Base-by-base conservation (phyloP, 2,113 vertebrate genomes). In the Oostethus manadensis region DNA sequence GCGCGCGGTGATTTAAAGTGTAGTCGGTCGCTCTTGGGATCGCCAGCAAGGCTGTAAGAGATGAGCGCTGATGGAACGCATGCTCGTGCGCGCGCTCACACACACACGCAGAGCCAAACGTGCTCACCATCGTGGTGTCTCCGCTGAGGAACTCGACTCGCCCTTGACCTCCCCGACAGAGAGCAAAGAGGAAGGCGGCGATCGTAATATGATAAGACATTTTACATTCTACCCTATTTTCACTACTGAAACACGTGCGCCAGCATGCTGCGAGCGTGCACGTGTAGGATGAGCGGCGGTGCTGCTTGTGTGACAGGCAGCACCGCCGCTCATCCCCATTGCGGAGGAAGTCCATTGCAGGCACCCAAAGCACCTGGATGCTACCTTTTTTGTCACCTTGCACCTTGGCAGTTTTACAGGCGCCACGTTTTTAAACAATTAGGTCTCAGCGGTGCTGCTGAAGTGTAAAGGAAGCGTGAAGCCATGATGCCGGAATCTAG, bases 291-390 rank as follows among this genome's bases (percentile, higher is more conserved):
- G 29, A 7, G 29, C 29, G 29, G 3, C 29, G 16, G 49, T 61
- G 61, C 75, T 75, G 65, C 54, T 66, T 51, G 76, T 74, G 67
- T 79, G 85, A 81, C 78, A 87, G 50, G 2, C 76, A 74, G 65
- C 76, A 77, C 74, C 66, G 75, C 78, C 86, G 78, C 83, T 85
- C 85, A 83, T 83, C 78, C 82, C 80, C n/a, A n/a, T n/a, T 76
- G 76, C 84, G 79, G 80, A 74, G 82, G 5, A 3, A 66, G 38
- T 40, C 38, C 38, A 40, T 40, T 10, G 38, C 38, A 33, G 29
- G 29, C 29, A 11, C 38, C 7, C 0, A 3, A 40, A 40, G 38
- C 38, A 10, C 10, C 38, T 13, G 38, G 11, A 40, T 11, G 38
- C 38, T 11, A 40, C 10, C 38, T 40, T 40, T 10, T 7, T 4